Conservation (phyloP, 1,140 invertebrate species). For the Parasteatoda tepidariorum region DNA sequence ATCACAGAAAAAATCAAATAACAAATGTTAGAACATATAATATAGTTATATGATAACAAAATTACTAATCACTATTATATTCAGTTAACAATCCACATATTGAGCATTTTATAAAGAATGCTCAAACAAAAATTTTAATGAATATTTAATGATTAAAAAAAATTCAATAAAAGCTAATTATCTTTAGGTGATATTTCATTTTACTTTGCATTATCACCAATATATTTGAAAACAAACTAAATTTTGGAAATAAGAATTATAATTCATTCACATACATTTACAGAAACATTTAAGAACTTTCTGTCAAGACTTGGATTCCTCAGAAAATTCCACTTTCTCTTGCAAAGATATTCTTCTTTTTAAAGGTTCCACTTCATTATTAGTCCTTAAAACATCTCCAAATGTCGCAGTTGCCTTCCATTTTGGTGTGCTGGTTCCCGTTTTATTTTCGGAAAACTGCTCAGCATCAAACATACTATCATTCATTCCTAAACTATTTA, state of each 20-base stretch:
- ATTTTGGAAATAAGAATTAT: not conserved
- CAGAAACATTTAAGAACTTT: constrained; percentile 12
- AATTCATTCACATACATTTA: constrained; percentile 29
- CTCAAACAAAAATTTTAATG: too few relatives aligned
- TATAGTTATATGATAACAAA: too few relatives aligned
- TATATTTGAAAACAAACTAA: too few relatives aligned
- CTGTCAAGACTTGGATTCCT: constrained; percentile 48
- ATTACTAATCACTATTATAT: too few relatives aligned
- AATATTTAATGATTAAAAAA: too few relatives aligned
- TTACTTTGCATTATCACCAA: too few relatives aligned
- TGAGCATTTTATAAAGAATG: too few relatives aligned
- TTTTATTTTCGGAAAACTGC: constrained; percentile 3
- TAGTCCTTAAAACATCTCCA: constrained; percentile 36
- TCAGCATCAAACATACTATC: constrained; percentile 53
- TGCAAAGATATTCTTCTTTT: constrained; percentile 55
- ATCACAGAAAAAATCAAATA: too few relatives aligned
- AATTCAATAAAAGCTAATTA: too few relatives aligned
- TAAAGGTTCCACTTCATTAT: constrained; percentile 27
- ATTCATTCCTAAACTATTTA: constrained; percentile 67
- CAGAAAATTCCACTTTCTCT: constrained; percentile 49
- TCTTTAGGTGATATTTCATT: too few relatives aligned
- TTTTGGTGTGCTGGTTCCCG: not conserved
- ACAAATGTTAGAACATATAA: too few relatives aligned
- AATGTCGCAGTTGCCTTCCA: constrained; percentile 46
- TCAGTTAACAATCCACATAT: too few relatives aligned